Evolutionary conservation across 2,113 vertebrate genomes (phyloP), one percentile per base, ranked within the genome.

Genomic region (Tauraco erythrolophus): DNA sequence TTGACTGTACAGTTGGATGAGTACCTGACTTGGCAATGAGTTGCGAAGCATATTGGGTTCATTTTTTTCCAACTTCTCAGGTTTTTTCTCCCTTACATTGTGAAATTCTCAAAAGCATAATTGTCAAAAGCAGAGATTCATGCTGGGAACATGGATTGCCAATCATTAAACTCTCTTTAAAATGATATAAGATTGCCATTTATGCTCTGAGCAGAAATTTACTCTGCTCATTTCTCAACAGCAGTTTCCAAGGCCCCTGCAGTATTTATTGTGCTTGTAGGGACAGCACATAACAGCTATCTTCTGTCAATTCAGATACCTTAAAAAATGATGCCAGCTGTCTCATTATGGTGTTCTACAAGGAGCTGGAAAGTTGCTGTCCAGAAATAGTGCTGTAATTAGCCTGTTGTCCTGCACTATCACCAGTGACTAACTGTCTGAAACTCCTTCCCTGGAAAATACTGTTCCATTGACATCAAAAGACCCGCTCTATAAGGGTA

Each of bases 371-470:
- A 94, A 84, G 65, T 45, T 71, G 72, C 70, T 87, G 60, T 57
- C 46, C 50, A 64, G 58, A 95, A 94, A 89, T 77, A 68, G 51
- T 22, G 31, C 53, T 48, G 81, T 75, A 88, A 89, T 96, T 89
- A 81, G 65, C 33, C 45, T 24, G 35, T 91, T 75, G 28, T 37
- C 72, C 82, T 84, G 27, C 28, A 4, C 74, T 88, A 92, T 95
- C 91, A 68, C 57, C 85, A 75, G 1, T 97, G 88, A 89, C 62
- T 96, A 89, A 92, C 61, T 84, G 78, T 65, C 91, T 94, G 41
- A 66, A 96, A 82, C 46, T 91, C 33, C 84, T 76, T 86, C 35
- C 70, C 75, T 89, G 96, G 92, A 94, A 92, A 89, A 95, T 84
- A 60, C 66, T 51, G 56, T 89, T 62, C 70, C 54, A 4, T n/a